Conservation (phyloP, 2,888 invertebrate genomes). For the Papilio elwesi region DNA sequence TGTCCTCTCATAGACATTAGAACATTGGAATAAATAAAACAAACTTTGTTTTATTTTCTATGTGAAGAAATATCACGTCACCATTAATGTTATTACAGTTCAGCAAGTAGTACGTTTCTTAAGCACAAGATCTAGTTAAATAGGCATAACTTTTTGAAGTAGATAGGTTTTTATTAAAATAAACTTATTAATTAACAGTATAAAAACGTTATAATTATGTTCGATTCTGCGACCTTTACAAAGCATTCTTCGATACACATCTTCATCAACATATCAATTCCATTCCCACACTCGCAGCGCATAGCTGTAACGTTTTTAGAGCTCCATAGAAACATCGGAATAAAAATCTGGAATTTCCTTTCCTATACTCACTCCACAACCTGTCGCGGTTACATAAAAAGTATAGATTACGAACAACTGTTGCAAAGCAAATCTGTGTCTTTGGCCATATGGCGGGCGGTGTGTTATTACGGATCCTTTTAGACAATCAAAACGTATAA, state of each 20-base stretch:
- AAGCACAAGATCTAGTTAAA: no score
- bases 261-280: conserved; percentile 26
- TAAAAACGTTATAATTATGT: not conserved
- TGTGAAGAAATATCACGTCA: not conserved
- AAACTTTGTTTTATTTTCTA: not conserved
- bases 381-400: conserved; percentile 32
- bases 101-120: no score
- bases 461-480: conserved; percentile 61
- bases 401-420: conserved; percentile 46
- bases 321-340: conserved; percentile 22
- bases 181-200: not conserved
- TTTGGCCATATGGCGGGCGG: conserved; percentile 70
- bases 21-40: not conserved
- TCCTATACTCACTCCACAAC: conserved; percentile 23
- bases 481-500: conserved; percentile 80
- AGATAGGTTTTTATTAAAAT: no score
- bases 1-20: not conserved
- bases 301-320: conserved; percentile 23
- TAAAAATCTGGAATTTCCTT: conserved; percentile 34
- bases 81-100: no score
- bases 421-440: conserved; percentile 67
- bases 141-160: not conserved
- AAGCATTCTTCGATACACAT: conserved; percentile 1
- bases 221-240: not conserved
- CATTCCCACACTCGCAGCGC: conserved; percentile 31